Base-by-base conservation (phyloP, 2,888 invertebrate species). In the Athrips mouffetella region DNA sequence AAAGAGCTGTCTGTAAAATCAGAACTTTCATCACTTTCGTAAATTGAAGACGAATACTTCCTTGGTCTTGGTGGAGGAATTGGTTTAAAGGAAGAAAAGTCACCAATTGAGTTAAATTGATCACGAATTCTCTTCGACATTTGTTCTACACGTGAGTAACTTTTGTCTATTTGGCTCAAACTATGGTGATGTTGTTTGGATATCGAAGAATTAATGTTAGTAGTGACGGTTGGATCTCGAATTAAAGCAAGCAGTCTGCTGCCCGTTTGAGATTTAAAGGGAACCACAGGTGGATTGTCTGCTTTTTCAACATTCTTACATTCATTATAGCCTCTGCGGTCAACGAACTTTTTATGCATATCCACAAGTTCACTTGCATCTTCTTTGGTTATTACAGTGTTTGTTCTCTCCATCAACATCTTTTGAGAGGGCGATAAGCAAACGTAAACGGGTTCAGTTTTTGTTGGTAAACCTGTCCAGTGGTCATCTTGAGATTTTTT, bases 341-440 rank as follows among this genome's bases (percentile, higher is more conserved):
- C 91, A n/a, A 92, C 71, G 71, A 91, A 93, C 67, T 93, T 94
- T 57, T 88, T 89, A 62, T 94, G 94, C 58, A 93, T 90, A 62
- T 94, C 93, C 2, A 93, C 78, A 39, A 94, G 82, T 57, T 90
- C 90, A 62, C 91, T 92, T 1, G 91, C 90, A 56, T 90, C 90
- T 53, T 86, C 79, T 59, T 89, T 83, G 21, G 67, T 67, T 40
- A 86, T 74, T n/a, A 88, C 67, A 40, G 84, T 81, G 33, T 87
- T 88, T 15, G 89, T 89, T 63, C 89, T 90, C 50, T 91, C 89
- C 67, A 91, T 85, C 35, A 91, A 77, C 64, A 88, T 86, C 65
- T 91, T 90, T 69, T 94, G 94, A 3, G 92, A 92, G 0, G 94
- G 94, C 0, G 94, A 94, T 8, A 94, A 82, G 63, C 93, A 94